Base-by-base conservation (phyloP, 2,113 vertebrate species). In the Apodemus speciosus region DNA sequence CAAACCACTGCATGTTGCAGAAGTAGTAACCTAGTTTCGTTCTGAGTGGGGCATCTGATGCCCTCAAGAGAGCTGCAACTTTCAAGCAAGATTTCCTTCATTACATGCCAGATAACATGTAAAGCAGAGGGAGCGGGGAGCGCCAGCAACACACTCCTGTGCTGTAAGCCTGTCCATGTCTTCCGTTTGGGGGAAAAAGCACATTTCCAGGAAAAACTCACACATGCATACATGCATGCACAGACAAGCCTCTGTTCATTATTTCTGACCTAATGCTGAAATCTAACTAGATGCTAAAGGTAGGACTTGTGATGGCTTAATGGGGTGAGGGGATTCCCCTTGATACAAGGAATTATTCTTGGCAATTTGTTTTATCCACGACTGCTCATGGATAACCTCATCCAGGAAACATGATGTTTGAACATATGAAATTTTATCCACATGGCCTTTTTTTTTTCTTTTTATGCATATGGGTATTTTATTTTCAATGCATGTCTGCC, bases 31-130 rank as follows among this genome's bases (percentile, higher is more conserved):
- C 97, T 88, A 96, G 97, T 98, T 97, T 97, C 97, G 68, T 79
- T 98, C 62, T 98, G 97, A 98, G 85, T 84, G 11, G 87, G 11
- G 66, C 25, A 40, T 96, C 94, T 46, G 85, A 93, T 88, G 87
- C 95, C 96, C 97, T 96, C 96, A 62, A 97, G 97, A 95, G 95
- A 97, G 86, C 81, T 90, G n/a, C 96, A 96, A 87, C 97, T 97
- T 97, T 98, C 94, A 8, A 98, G 84, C 85, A 97, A 97, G 79
- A 15, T 9, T 64, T 87, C 62, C 88, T 94, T 95, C 91, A 95
- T 88, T 71, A 91, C 81, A 94, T 83, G 90, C 2, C 93, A 96
- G 86, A 21, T 83, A 77, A 90, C 75, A 88, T 93, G 87, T 64
- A 79, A 88, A 80, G 89, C 79, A 73, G 58, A 64, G 25, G 16